These are phyloP conservation scores for Buceros bicornis DNA, from an alignment of 2,797 vertebrate species.

Conservation along the genomic window DNA sequence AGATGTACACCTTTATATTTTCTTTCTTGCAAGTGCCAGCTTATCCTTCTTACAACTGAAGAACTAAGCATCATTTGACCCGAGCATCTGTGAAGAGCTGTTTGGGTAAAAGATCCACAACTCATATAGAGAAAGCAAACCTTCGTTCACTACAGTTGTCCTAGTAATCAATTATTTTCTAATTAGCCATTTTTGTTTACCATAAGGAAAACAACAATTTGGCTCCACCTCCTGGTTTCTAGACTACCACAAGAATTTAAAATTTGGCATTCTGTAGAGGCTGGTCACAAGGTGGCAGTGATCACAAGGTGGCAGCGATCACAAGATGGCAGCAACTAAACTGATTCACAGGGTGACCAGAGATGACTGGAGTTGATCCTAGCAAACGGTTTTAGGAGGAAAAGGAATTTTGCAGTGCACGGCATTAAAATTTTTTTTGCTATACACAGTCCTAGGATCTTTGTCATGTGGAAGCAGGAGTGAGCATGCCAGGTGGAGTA, in stretches of 20 bases:
- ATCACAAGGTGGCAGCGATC: slow-evolving; percentile 17
- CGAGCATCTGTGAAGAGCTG: not conserved
- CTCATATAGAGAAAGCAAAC: not conserved
- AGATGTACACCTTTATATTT: not conserved
- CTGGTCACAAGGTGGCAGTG: not conserved
- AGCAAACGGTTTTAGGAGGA: not conserved
- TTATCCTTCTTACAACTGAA: not conserved
- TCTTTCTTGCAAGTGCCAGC: not conserved
- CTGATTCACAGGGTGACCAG: not conserved
- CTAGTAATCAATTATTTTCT: not conserved
- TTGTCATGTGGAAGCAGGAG: not conserved
- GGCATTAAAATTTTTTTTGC: not conserved
- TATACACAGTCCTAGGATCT: not conserved
- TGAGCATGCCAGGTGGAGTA: not conserved
- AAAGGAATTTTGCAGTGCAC: not conserved
- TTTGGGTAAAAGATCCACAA: not conserved
- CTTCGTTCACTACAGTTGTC: not conserved
- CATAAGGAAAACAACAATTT: not conserved
- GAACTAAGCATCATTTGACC: not conserved
- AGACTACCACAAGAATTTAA: not conserved
- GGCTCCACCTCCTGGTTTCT: not conserved
- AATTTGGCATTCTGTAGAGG: not conserved
- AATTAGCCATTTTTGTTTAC: not conserved
- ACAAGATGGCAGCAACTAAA: slow-evolving; percentile 10
- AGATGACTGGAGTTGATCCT: not conserved